Evolutionary conservation across 2,888 invertebrate genomes (phyloP).

Genomic region (Eutolmus rufibarbis): DNA sequence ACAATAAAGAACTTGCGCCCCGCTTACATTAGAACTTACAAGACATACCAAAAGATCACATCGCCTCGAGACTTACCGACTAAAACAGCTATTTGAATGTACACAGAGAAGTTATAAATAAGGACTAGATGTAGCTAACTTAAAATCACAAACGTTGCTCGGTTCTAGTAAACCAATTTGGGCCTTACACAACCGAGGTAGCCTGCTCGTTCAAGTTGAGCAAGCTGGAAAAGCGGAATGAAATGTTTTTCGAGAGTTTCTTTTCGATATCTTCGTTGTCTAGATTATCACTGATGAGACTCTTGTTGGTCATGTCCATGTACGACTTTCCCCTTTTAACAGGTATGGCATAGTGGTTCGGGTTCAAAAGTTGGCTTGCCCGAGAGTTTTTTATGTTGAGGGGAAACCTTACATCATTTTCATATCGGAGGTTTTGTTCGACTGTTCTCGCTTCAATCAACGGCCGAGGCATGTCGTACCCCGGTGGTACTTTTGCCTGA

Average conservation of each 20-base stretch:
- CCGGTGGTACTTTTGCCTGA: conserved; percentile 49
- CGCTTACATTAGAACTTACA: background rate
- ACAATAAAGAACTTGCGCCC: background rate
- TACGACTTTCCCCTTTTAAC: conserved; percentile 60
- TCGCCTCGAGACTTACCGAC: background rate
- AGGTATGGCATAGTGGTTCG: conserved; percentile 57
- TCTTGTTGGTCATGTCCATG: conserved; percentile 60
- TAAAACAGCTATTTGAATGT: background rate
- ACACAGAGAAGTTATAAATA: background rate
- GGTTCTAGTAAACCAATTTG: background rate
- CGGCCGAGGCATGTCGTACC: conserved; percentile 60
- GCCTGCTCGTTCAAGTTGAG: conserved; percentile 59
- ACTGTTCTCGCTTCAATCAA: conserved; percentile 57
- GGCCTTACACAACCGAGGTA: conserved; percentile 43
- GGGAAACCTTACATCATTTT: conserved; percentile 61
- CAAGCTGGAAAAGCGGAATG: conserved; percentile 61
- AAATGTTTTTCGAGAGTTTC: conserved; percentile 60
- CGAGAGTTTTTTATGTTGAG: conserved; percentile 55
- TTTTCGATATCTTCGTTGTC: conserved; percentile 61
- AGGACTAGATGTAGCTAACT: conserved; percentile 14
- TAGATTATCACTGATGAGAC: conserved; percentile 59
- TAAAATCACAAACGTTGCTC: conserved; percentile 23
- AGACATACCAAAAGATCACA: conserved; percentile 24
- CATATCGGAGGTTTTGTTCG: conserved; percentile 59
- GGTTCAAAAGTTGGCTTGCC: conserved; percentile 45